Conservation (phyloP, 2,113 vertebrate genomes). For the Archocentrus centrarchus region DNA sequence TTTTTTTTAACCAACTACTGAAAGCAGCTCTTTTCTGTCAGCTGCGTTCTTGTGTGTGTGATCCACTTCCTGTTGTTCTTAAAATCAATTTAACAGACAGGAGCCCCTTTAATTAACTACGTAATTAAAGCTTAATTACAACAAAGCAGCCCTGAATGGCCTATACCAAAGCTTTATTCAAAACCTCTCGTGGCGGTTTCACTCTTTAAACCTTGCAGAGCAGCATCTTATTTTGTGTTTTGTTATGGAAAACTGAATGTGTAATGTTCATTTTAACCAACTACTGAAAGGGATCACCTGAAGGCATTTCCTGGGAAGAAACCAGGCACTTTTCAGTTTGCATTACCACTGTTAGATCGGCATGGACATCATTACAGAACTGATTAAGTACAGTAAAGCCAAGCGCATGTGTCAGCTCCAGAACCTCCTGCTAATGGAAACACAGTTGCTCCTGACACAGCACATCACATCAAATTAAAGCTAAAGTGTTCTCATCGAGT, state of each 20-base stretch:
- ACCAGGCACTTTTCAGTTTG: background rate
- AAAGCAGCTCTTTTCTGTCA: background rate
- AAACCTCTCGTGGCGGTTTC: background rate
- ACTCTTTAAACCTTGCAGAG: background rate
- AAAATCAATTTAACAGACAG: constrained; percentile 2
- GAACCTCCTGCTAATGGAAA: constrained; percentile 7
- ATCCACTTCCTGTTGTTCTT: background rate
- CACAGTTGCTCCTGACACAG: background rate
- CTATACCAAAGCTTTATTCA: background rate
- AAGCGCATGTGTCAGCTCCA: background rate
- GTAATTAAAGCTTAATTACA: constrained; percentile 20
- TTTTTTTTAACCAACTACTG: background rate
- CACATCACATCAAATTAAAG: background rate
- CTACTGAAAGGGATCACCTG: background rate
- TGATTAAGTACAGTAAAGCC: constrained; percentile 9
- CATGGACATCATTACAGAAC: background rate
- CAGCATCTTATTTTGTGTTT: background rate
- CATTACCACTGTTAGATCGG: background rate
- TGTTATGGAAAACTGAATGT: background rate
- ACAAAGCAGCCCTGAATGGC: background rate
- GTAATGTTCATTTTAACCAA: background rate
- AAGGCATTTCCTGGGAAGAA: background rate
- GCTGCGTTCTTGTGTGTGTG: background rate
- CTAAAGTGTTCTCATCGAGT: background rate
- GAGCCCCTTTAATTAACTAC: constrained; percentile 8